These are phyloP conservation scores for Troides oblongomaculatus DNA, from an alignment of 2,888 invertebrate genomes.

Conservation along the genomic window DNA sequence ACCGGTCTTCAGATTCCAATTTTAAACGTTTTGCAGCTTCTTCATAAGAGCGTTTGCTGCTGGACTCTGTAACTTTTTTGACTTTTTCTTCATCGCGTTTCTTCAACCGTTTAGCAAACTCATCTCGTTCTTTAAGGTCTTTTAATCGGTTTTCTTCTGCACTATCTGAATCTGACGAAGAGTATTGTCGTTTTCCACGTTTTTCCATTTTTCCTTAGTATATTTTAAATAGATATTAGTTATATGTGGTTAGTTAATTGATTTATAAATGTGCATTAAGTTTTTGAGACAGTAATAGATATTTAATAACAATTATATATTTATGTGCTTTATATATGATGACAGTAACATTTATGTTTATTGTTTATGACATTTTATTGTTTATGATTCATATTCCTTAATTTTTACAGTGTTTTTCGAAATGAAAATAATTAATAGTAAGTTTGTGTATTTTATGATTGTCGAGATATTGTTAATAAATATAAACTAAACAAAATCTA, in stretches of 20 bases:
- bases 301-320: neutral
- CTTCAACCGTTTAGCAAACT: slow-evolving; percentile 93
- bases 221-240: neutral
- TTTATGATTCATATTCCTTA: neutral
- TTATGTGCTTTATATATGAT: slow-evolving; percentile 1
- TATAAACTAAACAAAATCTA: no score
- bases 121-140: slow-evolving; percentile 96
- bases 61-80: slow-evolving; percentile 86
- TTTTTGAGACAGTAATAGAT: neutral
- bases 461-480: no score
- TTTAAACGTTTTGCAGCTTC: slow-evolving; percentile 95
- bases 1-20: slow-evolving; percentile 91
- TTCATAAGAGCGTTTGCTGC: slow-evolving; percentile 85
- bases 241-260: neutral
- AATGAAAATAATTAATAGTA: no score
- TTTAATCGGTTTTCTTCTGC: slow-evolving; percentile 88
- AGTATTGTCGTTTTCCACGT: slow-evolving; percentile 68
- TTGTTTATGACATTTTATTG: neutral
- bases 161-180: slow-evolving; percentile 83
- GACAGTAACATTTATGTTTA: neutral
- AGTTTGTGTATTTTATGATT: no score
- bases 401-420: no score
- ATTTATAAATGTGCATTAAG: neutral
- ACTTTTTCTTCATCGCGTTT: slow-evolving; percentile 93
- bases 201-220: slow-evolving; percentile 53